Conservation (phyloP, 2,113 vertebrate genomes). For the Dendropsophus ebraccatus region DNA sequence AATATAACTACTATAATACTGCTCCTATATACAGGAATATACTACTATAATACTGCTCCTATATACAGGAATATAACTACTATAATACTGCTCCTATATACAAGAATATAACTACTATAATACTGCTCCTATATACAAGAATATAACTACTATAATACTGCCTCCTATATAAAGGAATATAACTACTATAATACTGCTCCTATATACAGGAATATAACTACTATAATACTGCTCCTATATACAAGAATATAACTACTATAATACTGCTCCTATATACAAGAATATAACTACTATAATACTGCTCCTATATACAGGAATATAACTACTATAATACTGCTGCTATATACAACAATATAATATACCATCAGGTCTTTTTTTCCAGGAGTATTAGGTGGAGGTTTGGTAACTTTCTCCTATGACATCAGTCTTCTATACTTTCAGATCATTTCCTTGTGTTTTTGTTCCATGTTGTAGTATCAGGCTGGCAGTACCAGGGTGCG, state of each 20-base stretch:
- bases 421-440: no score
- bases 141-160: conserved; percentile 17
- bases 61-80: conserved; percentile 4
- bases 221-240: conserved; percentile 3
- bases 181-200: neutral
- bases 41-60: neutral
- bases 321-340: neutral
- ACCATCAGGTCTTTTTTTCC: no score
- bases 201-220: conserved; percentile 2
- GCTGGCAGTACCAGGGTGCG: no score
- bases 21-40: neutral
- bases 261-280: neutral
- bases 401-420: no score
- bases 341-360: neutral
- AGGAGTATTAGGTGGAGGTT: no score
- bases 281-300: conserved; percentile 6
- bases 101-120: neutral
- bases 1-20: conserved; percentile 15
- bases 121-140: neutral
- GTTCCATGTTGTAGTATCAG: no score
- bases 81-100: neutral
- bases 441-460: no score
- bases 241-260: conserved; percentile 7
- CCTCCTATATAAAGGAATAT: neutral
- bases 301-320: neutral